These are phyloP conservation scores for Apis dorsata DNA, from an alignment of 1,140 invertebrate species.

Conservation along the genomic window DNA sequence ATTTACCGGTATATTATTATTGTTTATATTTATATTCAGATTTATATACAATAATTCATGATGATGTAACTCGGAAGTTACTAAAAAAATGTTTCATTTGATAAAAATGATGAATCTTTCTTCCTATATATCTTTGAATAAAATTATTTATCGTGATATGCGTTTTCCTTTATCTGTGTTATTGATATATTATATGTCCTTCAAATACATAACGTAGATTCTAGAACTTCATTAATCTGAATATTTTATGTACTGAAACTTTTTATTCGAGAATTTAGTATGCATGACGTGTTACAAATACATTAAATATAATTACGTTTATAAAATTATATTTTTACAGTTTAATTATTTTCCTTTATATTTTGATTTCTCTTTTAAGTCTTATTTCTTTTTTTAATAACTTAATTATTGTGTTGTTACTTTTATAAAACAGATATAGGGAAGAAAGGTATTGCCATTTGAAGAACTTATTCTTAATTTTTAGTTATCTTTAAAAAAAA, in stretches of 20 bases:
- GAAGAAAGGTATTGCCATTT: too few species aligned
- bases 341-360: not conserved
- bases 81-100: not conserved
- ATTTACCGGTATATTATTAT: not conserved
- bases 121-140: not conserved
- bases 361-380: not conserved
- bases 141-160: slow-evolving; percentile 36
- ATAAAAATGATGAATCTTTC: not conserved
- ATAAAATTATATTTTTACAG: not conserved
- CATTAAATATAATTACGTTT: not conserved
- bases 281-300: slow-evolving; percentile 5
- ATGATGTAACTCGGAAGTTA: slow-evolving; percentile 20
- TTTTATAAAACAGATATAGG: not conserved
- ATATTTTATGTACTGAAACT: slow-evolving; percentile 33
- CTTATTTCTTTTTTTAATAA: not conserved
- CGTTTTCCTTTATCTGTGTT: slow-evolving; percentile 20
- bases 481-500: too few species aligned
- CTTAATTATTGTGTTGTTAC: too few species aligned
- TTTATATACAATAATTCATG: not conserved
- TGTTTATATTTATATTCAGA: not conserved
- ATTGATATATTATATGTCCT: slow-evolving; percentile 1
- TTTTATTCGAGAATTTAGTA: slow-evolving; percentile 12
- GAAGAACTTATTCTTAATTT: too few species aligned
- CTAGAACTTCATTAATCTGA: slow-evolving; percentile 26
- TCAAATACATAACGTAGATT: slow-evolving; percentile 9